These are phyloP conservation scores for Protosalanx chinensis DNA, from an alignment of 2,797 vertebrate species.

Conservation along the genomic window DNA sequence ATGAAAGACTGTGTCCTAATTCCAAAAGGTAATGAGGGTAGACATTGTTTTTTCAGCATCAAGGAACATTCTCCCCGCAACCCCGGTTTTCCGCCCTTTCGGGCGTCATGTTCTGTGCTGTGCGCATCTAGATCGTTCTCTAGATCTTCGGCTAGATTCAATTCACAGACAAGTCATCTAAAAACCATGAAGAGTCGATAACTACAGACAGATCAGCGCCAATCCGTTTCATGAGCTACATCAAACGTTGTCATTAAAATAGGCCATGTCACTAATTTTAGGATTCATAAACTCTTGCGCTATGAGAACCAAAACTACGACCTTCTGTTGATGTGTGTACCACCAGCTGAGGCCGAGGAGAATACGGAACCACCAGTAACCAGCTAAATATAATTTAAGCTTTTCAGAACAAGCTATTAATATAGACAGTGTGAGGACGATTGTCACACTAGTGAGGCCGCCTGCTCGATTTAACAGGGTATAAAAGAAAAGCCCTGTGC, in stretches of 20 bases:
- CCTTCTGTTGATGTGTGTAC: constrained; percentile 52
- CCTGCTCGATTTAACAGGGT: constrained; percentile 69
- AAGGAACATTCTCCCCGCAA: constrained; percentile 17
- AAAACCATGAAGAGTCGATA: neutral
- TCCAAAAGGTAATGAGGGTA: constrained; percentile 36
- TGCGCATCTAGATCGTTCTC: neutral
- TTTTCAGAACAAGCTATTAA: constrained; percentile 75
- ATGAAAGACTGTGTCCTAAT: constrained; percentile 36
- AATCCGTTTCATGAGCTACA: neutral
- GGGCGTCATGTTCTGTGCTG: constrained; percentile 15
- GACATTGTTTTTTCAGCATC: constrained; percentile 22
- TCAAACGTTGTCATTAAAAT: constrained; percentile 15
- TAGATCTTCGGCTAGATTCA: constrained; percentile 1
- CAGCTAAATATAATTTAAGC: constrained; percentile 70
- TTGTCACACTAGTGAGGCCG: constrained; percentile 69
- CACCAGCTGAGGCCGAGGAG: constrained; percentile 54
- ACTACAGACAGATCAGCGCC: neutral
- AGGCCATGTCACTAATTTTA: constrained; percentile 13
- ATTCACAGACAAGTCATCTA: neutral
- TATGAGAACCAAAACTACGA: constrained; percentile 49
- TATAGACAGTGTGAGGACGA: constrained; percentile 75
- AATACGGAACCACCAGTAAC: constrained; percentile 72
- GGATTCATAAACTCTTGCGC: constrained; percentile 19
- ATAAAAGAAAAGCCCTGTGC: constrained; percentile 67
- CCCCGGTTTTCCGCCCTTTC: constrained; percentile 25